These are phyloP conservation scores for Diploscapter pachys DNA, from an alignment of 1,140 invertebrate species.

Conservation along the genomic window DNA sequence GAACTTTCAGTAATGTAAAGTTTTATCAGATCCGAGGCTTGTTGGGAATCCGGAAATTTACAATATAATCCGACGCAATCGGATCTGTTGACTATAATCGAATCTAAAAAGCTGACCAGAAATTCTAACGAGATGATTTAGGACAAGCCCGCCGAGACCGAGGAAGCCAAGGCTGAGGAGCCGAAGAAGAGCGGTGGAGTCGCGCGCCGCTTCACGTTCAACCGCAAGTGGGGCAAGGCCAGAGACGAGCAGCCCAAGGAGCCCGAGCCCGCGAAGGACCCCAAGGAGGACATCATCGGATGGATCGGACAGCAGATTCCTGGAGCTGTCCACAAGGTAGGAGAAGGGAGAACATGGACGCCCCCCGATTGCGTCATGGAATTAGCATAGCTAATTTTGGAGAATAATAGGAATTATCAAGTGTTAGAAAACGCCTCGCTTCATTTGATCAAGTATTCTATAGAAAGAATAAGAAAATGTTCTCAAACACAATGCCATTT, in stretches of 20 bases:
- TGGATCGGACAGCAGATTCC: constrained; percentile 44
- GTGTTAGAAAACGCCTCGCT: background rate
- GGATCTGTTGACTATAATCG: background rate
- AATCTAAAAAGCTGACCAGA: background rate
- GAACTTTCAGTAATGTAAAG: background rate
- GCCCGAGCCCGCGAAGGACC: constrained; percentile 35
- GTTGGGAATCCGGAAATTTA: background rate
- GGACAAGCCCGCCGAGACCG: constrained; percentile 1
- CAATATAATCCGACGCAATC: background rate
- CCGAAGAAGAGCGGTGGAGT: constrained; percentile 19
- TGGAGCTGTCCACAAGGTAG: constrained; percentile 45
- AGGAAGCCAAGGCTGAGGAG: constrained; percentile 26
- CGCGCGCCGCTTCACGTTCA: constrained; percentile 30
- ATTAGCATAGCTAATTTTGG: too few relatives aligned
- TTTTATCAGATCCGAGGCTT: background rate
- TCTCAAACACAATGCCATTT: background rate
- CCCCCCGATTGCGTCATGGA: too few relatives aligned
- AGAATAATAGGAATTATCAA: too few relatives aligned
- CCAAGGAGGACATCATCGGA: constrained; percentile 43
- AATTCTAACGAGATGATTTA: constrained; percentile 1
- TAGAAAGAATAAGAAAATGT: background rate
- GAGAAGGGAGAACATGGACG: background rate
- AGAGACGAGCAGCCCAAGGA: constrained; percentile 30
- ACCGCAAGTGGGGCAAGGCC: constrained; percentile 27
- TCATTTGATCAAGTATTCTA: background rate